These are phyloP conservation scores for Dusona sp. DNA, from an alignment of 2,888 invertebrate species.

Conservation along the genomic window DNA sequence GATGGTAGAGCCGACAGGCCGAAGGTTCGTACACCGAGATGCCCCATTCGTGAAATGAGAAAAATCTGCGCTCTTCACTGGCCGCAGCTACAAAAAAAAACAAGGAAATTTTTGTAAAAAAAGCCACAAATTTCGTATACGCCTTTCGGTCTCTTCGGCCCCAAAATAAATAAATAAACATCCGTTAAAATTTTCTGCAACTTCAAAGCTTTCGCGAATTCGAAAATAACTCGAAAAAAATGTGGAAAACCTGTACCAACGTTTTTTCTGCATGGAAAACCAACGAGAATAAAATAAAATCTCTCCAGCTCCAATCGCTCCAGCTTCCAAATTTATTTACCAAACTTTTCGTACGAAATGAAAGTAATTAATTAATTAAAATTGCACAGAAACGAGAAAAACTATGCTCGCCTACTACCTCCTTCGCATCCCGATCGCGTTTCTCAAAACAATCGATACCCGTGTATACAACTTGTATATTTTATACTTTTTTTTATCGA, in stretches of 20 bases:
- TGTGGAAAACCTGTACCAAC: neutral
- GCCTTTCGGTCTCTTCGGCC: too few species aligned
- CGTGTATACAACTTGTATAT: neutral
- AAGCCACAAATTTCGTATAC: neutral
- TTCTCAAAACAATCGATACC: neutral
- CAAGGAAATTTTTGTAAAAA: neutral
- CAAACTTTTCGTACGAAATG: neutral
- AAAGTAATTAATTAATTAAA: neutral
- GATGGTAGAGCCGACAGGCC: conserved; percentile 89
- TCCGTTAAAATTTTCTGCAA: neutral
- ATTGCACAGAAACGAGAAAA: neutral
- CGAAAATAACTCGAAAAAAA: neutral
- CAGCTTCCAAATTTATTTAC: neutral
- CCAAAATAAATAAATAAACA: neutral
- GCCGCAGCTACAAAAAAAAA: conserved; percentile 84
- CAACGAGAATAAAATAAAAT: neutral
- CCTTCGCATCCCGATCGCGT: neutral
- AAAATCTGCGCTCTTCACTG: conserved; percentile 88
- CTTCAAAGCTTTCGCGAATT: neutral
- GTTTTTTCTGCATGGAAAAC: neutral
- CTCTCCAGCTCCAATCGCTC: neutral
- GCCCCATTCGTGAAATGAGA: conserved; percentile 91
- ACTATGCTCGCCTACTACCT: neutral
- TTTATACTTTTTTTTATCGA: neutral
- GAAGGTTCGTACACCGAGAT: conserved; percentile 90